Percentiles rank a stretch among this genome's conserved stretches.
These are phyloP conservation scores for Delphinus delphis DNA, from an alignment of 2,113 vertebrate genomes.

Conservation along the genomic window DNA sequence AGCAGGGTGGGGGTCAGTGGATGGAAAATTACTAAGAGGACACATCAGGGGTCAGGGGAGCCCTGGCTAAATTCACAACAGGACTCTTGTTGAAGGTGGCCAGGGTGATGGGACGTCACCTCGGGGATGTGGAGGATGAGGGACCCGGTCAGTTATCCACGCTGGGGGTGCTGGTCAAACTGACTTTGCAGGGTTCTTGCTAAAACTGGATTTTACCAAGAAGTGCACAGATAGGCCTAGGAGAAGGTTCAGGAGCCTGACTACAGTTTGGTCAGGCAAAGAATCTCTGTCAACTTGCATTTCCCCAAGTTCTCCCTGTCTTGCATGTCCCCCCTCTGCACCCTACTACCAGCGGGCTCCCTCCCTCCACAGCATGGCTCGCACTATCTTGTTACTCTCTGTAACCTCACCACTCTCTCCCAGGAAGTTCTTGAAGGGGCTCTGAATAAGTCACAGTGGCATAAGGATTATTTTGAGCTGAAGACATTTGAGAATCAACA, in stretches of 20 bases:
- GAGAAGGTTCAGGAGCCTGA: not conserved
- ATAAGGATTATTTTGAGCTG: not conserved
- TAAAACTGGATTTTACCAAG: not conserved
- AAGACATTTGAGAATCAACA: not conserved
- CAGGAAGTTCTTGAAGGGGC: not conserved
- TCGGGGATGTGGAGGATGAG: no score
- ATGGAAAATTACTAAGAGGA: not conserved
- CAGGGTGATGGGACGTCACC: not conserved
- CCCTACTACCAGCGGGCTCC: no score
- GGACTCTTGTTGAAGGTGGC: not conserved
- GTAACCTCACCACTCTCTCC: not conserved
- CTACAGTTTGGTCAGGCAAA: not conserved
- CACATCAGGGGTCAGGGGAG: not conserved
- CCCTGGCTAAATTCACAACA: not conserved
- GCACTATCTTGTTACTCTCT: not conserved
- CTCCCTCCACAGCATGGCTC: rapidly evolving
- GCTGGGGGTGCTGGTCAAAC: not conserved
- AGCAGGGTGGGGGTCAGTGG: not conserved
- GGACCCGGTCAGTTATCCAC: not conserved
- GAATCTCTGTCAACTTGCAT: not conserved
- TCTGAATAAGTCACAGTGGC: no score
- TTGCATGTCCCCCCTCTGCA: no score
- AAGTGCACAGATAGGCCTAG: not conserved
- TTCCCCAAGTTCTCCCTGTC: not conserved
- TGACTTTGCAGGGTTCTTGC: not conserved